These are phyloP conservation scores for Acipenser oxyrinchus DNA, from an alignment of 2,797 vertebrate species.

Conservation along the genomic window DNA sequence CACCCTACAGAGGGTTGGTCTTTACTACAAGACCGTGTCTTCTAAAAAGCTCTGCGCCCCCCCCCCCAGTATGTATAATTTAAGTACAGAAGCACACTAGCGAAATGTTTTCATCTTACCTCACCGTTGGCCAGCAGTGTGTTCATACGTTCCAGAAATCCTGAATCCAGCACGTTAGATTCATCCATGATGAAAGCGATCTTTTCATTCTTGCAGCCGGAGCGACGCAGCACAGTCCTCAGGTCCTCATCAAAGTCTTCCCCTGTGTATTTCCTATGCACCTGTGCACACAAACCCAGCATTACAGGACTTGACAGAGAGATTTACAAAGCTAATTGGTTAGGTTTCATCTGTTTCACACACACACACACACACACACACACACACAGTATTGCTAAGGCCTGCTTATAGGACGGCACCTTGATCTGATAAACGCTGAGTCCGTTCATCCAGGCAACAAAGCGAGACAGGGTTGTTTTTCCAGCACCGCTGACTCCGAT, in stretches of 20 bases:
- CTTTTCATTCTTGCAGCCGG: slow-evolving; percentile 97
- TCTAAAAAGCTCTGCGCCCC: too few relatives aligned
- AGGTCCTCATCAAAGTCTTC: slow-evolving; percentile 98
- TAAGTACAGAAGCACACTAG: too few relatives aligned
- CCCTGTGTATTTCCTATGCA: slow-evolving; percentile 94
- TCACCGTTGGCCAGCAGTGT: slow-evolving; percentile 96
- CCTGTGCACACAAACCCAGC: slow-evolving; percentile 47
- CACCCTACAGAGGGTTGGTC: not conserved
- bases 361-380: too few relatives aligned
- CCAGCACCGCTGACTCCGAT: slow-evolving; percentile 97
- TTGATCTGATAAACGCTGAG: slow-evolving; percentile 98
- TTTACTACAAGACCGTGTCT: too few relatives aligned
- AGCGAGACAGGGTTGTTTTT: slow-evolving; percentile 93
- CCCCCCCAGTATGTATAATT: too few relatives aligned
- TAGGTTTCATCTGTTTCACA: too few relatives aligned
- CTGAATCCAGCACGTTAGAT: slow-evolving; percentile 93
- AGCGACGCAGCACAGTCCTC: slow-evolving; percentile 85
- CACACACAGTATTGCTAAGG: too few relatives aligned
- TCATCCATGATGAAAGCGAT: slow-evolving; percentile 99
- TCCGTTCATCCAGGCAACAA: slow-evolving; percentile 98
- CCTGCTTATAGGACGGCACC: slow-evolving; percentile 44
- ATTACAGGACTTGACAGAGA: not conserved
- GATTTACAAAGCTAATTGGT: too few relatives aligned
- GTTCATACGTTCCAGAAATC: slow-evolving; percentile 98
- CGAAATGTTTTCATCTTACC: slow-evolving; percentile 45